phyloP scores from a whole-genome alignment of 2,797 vertebrate species.

The Xiphorhynchus erythropygius region DNA sequence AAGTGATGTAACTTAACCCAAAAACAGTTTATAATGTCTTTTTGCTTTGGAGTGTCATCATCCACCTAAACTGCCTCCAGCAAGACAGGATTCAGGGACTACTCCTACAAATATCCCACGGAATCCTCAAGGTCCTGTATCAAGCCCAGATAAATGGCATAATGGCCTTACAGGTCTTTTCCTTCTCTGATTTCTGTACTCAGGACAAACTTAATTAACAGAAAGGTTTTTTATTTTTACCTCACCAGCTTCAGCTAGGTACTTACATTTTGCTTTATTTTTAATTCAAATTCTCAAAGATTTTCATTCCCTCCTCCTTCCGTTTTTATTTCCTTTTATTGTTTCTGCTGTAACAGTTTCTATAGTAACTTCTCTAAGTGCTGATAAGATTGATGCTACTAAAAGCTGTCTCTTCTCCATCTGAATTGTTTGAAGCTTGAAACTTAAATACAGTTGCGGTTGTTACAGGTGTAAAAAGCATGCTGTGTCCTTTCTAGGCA shows the following conservation, averaged over 20 bases:
- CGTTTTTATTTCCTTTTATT: conserved; percentile 60
- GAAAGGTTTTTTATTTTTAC: neutral
- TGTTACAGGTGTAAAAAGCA: neutral
- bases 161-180: neutral
- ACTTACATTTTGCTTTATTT: conserved; percentile 13
- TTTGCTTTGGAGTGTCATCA: neutral
- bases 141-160: neutral
- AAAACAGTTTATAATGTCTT: neutral
- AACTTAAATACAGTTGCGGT: conserved; percentile 27
- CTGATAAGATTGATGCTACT: conserved; percentile 59
- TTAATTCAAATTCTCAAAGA: conserved; percentile 26
- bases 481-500: neutral
- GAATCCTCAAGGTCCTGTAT: neutral
- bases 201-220: neutral
- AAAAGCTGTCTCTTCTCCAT: conserved; percentile 41
- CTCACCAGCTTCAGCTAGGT: neutral
- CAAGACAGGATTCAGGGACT: neutral
- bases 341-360: conserved; percentile 67
- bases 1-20: neutral
- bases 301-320: conserved; percentile 1
- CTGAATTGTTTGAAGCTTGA: conserved; percentile 5
- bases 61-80: neutral
- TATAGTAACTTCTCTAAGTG: conserved; percentile 66
- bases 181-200: neutral
- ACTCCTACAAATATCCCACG: neutral